Percentiles rank a stretch among this genome's conserved stretches.
Evolutionary conservation across 2,113 vertebrate genomes (phyloP).

Genomic region (Sula dactylatra): DNA sequence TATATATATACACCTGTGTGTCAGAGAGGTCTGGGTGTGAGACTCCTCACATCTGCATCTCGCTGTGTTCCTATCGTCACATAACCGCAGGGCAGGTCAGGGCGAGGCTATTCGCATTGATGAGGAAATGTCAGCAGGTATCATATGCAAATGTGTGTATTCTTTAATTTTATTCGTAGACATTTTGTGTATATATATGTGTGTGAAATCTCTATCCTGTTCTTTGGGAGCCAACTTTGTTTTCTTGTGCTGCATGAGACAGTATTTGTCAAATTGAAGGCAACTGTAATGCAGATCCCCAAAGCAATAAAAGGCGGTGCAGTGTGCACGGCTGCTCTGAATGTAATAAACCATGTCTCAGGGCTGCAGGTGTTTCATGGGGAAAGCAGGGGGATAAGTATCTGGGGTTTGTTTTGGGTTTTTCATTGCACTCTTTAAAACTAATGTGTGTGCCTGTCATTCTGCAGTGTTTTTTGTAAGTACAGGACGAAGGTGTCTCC

Average conservation of each 20-base stretch:
- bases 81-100: not conserved
- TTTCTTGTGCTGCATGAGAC: not conserved
- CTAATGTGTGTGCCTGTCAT: rapidly evolving
- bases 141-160: not conserved
- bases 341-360: not conserved
- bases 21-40: not conserved
- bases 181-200: rapidly evolving
- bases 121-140: not conserved
- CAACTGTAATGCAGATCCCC: not conserved
- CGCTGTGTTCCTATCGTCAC: not conserved
- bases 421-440: not conserved
- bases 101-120: not conserved
- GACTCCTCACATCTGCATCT: not conserved
- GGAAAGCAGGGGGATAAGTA: not conserved
- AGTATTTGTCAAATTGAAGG: not conserved
- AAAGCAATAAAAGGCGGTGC: not conserved
- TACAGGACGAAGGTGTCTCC: not conserved
- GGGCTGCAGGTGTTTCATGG: not conserved
- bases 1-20: not conserved
- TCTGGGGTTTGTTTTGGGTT: not conserved
- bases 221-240: not conserved
- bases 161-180: not conserved
- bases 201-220: not conserved
- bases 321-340: rapidly evolving
- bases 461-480: not conserved